phyloP scores from a whole-genome alignment of 2,797 vertebrate genomes.

The Leuciscus waleckii region DNA sequence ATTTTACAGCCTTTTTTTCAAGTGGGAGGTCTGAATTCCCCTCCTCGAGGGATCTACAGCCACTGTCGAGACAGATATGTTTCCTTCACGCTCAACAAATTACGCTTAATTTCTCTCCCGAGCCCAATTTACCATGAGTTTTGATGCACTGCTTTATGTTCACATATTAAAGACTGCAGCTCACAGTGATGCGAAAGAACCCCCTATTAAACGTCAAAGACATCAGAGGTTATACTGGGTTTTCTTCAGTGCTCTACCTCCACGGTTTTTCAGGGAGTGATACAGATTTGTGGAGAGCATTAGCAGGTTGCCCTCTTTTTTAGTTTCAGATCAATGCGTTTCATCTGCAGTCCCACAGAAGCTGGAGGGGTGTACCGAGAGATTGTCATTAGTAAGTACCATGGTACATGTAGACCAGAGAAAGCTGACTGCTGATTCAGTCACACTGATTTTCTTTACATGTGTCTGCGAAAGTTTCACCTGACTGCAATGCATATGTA shows the following conservation, averaged over 20 bases:
- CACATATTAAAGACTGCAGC: slow-evolving; percentile 53
- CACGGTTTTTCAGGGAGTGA: slow-evolving; percentile 8
- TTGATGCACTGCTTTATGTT: slow-evolving; percentile 61
- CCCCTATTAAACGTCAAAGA: slow-evolving; percentile 51
- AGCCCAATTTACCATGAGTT: slow-evolving; percentile 57
- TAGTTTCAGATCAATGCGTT: slow-evolving; percentile 42
- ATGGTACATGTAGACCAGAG: neutral
- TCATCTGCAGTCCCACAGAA: slow-evolving; percentile 15
- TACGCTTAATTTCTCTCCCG: slow-evolving; percentile 60
- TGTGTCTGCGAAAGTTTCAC: neutral
- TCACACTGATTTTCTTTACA: neutral
- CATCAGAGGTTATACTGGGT: slow-evolving; percentile 28
- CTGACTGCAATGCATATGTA: neutral
- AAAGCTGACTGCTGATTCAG: neutral
- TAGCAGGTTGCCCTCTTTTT: slow-evolving; percentile 38
- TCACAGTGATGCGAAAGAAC: slow-evolving; percentile 45
- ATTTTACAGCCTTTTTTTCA: slow-evolving; percentile 10
- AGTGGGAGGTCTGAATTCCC: slow-evolving; percentile 40
- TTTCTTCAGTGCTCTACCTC: slow-evolving; percentile 17
- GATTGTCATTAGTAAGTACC: slow-evolving; percentile 12
- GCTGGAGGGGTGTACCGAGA: slow-evolving; percentile 5
- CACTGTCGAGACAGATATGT: slow-evolving; percentile 33
- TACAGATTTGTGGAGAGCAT: slow-evolving; percentile 21
- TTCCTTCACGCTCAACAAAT: slow-evolving; percentile 62
- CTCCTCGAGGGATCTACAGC: slow-evolving; percentile 19